These are phyloP conservation scores for Drosophila burlai DNA, from an alignment of 1,140 invertebrate species.

Conservation along the genomic window DNA sequence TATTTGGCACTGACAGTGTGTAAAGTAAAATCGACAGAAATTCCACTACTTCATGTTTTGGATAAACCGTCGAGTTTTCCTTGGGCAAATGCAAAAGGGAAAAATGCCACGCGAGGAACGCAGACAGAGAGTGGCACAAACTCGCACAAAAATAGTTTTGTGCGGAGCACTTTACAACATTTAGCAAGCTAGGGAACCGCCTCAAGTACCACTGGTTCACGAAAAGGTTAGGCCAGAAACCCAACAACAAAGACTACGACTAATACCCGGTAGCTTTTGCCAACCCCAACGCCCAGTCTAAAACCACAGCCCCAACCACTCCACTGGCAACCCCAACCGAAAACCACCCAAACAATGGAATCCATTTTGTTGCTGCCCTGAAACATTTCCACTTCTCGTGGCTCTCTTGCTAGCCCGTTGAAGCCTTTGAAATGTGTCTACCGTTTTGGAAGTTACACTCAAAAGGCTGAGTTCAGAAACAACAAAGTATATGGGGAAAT, in stretches of 20 bases:
- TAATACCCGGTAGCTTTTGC: slow-evolving; percentile 7
- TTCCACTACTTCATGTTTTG: not conserved
- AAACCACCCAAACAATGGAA: slow-evolving; percentile 56
- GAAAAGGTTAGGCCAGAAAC: slow-evolving; percentile 38
- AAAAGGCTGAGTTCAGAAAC: not conserved
- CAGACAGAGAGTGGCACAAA: slow-evolving; percentile 21
- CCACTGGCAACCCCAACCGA: slow-evolving; percentile 22
- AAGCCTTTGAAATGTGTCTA: slow-evolving; percentile 62
- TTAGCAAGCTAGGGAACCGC: slow-evolving; percentile 30
- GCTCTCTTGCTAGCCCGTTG: slow-evolving; percentile 31
- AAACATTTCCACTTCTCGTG: slow-evolving; percentile 52
- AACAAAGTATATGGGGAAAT: not conserved
- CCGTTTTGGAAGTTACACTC: slow-evolving; percentile 12
- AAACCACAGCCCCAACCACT: slow-evolving; percentile 26
- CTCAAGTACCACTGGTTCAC: slow-evolving; percentile 50
- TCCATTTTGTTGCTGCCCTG: slow-evolving; percentile 51
- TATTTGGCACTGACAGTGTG: too few relatives aligned
- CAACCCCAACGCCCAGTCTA: not conserved
- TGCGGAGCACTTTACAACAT: slow-evolving; percentile 44
- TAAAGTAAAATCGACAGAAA: not conserved
- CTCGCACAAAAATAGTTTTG: slow-evolving; percentile 46
- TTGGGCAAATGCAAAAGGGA: slow-evolving; percentile 14
- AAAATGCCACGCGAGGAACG: slow-evolving; percentile 20
- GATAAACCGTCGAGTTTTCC: slow-evolving; percentile 23
- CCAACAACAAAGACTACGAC: slow-evolving; percentile 17